These are phyloP conservation scores for Pseudopipra pipra DNA, from an alignment of 2,113 vertebrate genomes.

Conservation along the genomic window DNA sequence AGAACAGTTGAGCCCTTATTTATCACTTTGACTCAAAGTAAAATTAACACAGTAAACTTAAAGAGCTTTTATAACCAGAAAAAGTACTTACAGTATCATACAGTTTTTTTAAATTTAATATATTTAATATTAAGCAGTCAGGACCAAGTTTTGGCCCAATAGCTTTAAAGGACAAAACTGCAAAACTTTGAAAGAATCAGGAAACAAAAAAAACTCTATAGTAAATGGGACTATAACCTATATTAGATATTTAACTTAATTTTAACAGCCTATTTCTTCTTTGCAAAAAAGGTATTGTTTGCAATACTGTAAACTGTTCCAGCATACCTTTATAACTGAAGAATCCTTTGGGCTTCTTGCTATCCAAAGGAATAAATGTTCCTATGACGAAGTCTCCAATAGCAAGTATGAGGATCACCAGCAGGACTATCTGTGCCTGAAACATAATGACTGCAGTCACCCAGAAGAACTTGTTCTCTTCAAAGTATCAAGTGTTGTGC, in stretches of 20 bases:
- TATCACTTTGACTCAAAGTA: not conserved
- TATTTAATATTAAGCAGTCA: not conserved
- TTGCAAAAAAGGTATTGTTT: not conserved
- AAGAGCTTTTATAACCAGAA: not conserved
- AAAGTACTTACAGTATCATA: not conserved
- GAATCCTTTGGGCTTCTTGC: constrained; percentile 86
- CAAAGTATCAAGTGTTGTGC: not conserved
- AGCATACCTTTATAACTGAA: constrained; percentile 90
- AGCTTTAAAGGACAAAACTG: not conserved
- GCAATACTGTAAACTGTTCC: not conserved
- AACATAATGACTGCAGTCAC: constrained; percentile 56
- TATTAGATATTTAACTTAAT: not conserved
- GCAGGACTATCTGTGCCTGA: constrained; percentile 93
- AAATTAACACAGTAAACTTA: not conserved
- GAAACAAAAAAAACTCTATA: not conserved
- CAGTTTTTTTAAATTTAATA: not conserved
- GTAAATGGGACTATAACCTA: not conserved
- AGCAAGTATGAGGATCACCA: constrained; percentile 89
- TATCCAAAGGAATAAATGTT: constrained; percentile 86
- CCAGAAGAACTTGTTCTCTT: not conserved
- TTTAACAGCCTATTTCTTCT: not conserved
- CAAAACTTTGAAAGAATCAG: not conserved
- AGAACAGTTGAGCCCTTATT: not conserved
- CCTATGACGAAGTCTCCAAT: constrained; percentile 94
- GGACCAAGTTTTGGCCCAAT: not conserved